Conservation (phyloP, 1,140 invertebrate species). For the Dreissena rostriformis region DNA sequence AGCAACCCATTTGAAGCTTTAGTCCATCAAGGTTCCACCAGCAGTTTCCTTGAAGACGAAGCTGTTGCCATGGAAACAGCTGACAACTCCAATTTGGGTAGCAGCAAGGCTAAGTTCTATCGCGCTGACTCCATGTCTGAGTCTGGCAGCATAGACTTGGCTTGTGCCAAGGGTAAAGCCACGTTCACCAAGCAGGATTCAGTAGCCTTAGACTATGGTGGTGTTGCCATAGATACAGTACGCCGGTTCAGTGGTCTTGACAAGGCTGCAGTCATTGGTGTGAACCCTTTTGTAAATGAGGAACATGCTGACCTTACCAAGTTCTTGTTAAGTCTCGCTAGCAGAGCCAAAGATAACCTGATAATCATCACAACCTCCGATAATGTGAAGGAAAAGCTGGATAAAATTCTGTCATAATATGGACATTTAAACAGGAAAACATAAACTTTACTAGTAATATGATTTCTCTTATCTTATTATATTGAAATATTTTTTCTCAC, state of each 20-base stretch:
- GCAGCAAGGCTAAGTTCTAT: constrained; percentile 21
- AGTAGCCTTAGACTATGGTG: constrained; percentile 33
- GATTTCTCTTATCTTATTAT: neutral
- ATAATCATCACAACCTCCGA: constrained; percentile 74
- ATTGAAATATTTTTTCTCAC: too few relatives aligned
- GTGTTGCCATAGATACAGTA: constrained; percentile 67
- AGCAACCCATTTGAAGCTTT: constrained; percentile 26
- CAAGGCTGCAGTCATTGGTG: constrained; percentile 69
- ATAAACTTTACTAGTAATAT: neutral
- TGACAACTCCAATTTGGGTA: neutral
- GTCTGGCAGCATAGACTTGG: neutral
- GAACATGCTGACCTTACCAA: constrained; percentile 73
- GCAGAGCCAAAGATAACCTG: constrained; percentile 71
- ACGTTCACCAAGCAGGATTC: neutral
- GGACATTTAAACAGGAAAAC: neutral
- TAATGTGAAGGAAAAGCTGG: constrained; percentile 58
- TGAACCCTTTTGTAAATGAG: constrained; percentile 70
- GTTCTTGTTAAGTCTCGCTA: constrained; percentile 71
- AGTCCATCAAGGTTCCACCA: neutral
- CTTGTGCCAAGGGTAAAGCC: neutral
- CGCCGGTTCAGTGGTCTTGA: constrained; percentile 73
- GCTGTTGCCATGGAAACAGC: constrained; percentile 40
- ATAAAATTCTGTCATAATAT: constrained; percentile 4
- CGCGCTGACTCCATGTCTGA: constrained; percentile 30
- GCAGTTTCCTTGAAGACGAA: neutral